phyloP scores from a whole-genome alignment of 2,113 vertebrate species.

The Astur gentilis region DNA sequence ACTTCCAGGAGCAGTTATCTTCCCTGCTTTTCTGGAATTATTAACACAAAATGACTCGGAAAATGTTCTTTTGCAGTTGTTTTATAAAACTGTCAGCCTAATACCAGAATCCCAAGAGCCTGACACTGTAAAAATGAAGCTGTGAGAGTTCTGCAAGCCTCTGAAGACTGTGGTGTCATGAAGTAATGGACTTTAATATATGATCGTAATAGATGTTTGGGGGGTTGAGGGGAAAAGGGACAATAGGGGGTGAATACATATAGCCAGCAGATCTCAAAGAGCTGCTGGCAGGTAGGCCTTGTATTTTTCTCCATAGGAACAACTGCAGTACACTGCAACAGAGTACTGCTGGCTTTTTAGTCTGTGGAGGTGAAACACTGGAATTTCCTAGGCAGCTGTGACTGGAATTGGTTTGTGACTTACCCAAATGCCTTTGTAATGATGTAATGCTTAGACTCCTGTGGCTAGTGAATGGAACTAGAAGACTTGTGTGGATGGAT shows the following conservation, averaged over 20 bases:
- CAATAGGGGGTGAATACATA: background rate
- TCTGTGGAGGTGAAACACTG: background rate
- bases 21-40: background rate
- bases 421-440: background rate
- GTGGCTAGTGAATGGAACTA: background rate
- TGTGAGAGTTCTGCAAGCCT: background rate
- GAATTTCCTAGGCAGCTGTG: background rate
- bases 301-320: background rate
- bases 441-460: background rate
- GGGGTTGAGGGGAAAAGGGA: background rate
- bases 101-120: background rate
- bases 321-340: background rate
- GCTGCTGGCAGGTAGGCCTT: background rate
- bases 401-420: background rate
- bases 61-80: background rate
- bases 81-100: background rate
- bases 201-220: background rate
- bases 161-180: background rate
- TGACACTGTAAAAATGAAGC: background rate
- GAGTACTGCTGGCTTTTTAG: background rate
- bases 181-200: background rate
- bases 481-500: background rate
- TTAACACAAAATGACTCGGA: background rate
- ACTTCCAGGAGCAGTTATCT: background rate
- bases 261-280: background rate